Percentiles rank a stretch among this genome's conserved stretches.
These are phyloP conservation scores for Gnathonemus longibarbis DNA, from an alignment of 2,113 vertebrate genomes.

Conservation along the genomic window DNA sequence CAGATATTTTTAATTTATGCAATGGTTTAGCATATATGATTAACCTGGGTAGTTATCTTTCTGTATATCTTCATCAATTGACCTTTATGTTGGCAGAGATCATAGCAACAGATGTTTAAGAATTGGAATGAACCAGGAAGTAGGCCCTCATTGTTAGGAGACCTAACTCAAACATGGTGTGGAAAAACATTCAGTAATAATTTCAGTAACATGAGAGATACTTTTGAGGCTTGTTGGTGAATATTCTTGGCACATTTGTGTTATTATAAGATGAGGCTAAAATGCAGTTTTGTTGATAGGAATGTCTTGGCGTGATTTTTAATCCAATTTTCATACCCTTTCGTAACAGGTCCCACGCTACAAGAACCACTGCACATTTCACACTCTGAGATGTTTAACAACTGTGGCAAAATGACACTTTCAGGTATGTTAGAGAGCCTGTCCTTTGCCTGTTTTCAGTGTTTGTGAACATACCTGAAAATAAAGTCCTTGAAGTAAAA, in stretches of 20 bases:
- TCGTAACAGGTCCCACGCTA: background rate
- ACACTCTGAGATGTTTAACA: background rate
- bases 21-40: background rate
- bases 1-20: background rate
- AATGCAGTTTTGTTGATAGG: background rate
- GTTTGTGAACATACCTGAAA: background rate
- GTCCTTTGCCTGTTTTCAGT: background rate
- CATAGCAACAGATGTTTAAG: background rate
- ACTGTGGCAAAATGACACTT: conserved; percentile 15
- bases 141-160: background rate
- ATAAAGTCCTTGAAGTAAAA: background rate
- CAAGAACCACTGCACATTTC: background rate
- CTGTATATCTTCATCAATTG: background rate
- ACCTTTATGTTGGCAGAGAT: background rate
- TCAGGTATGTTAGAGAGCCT: background rate
- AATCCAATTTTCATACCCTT: background rate
- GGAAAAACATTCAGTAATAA: background rate
- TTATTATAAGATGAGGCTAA: background rate
- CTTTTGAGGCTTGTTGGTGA: background rate
- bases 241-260: background rate
- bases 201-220: background rate
- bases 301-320: background rate
- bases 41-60: background rate
- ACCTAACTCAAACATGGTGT: background rate
- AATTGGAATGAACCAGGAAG: background rate